Percentiles rank a stretch among this genome's conserved stretches.
Evolutionary conservation across 2,113 vertebrate species (phyloP).

Genomic region (Pantherophis guttatus): DNA sequence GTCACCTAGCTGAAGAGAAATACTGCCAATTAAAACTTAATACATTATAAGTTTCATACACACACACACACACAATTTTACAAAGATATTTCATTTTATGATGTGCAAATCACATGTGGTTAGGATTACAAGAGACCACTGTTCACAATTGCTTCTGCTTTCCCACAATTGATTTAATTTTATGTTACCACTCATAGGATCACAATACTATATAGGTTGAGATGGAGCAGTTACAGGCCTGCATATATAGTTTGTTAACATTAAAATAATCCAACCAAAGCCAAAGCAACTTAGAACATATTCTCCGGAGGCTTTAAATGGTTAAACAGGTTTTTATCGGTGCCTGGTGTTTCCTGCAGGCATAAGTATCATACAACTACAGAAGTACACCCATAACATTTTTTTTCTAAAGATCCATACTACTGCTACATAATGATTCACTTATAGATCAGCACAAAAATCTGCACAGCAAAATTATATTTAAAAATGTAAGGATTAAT

Average conservation of each 20-base stretch:
- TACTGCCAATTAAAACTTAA: constrained; percentile 11
- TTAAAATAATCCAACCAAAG: neutral
- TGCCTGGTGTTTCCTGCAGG: neutral
- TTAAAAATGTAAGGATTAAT: neutral
- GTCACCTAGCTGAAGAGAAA: constrained; percentile 88
- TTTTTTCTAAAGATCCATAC: neutral
- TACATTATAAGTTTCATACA: neutral
- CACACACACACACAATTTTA: neutral
- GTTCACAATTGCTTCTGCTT: neutral
- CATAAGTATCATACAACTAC: neutral
- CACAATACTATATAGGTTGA: neutral
- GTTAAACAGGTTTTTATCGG: neutral
- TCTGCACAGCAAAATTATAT: too few relatives aligned
- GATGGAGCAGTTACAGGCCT: neutral
- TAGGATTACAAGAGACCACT: neutral
- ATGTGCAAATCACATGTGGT: neutral
- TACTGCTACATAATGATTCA: neutral
- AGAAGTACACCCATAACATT: neutral
- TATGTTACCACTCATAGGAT: neutral
- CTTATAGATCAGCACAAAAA: neutral
- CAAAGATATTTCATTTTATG: neutral
- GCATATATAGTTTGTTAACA: neutral
- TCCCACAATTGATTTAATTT: neutral
- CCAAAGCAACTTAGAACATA: neutral
- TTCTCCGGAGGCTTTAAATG: neutral